Conservation (phyloP, 2,113 vertebrate genomes). For the Chaetorhynchus papuensis region DNA sequence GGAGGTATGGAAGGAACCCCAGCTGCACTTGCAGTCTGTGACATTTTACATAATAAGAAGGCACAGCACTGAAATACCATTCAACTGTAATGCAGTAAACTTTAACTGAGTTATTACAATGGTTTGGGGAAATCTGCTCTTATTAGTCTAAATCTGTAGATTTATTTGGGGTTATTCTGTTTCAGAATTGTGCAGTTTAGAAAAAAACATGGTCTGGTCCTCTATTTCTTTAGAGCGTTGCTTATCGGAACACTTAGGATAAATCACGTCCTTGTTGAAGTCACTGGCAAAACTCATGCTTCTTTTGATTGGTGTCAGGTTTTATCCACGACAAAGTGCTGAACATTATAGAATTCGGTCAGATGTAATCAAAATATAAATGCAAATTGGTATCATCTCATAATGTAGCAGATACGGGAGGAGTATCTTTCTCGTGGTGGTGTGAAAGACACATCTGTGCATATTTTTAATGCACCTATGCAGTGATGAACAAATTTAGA, state of each 20-base stretch:
- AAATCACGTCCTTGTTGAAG: neutral
- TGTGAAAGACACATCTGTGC: slow-evolving; percentile 48
- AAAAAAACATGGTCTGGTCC: neutral
- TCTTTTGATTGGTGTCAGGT: slow-evolving; percentile 8
- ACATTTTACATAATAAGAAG: neutral
- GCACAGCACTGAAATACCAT: neutral
- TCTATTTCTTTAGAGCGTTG: neutral
- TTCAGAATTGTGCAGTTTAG: neutral
- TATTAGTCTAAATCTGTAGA: neutral
- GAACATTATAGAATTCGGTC: slow-evolving; percentile 1
- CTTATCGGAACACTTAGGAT: neutral
- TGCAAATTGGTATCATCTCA: slow-evolving; percentile 28
- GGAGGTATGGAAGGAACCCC: neutral
- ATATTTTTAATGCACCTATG: slow-evolving; percentile 31
- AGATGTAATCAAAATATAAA: slow-evolving; percentile 56
- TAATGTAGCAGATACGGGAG: slow-evolving; percentile 32
- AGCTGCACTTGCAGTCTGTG: neutral
- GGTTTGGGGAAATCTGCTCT: neutral
- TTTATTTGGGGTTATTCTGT: neutral
- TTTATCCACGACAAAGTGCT: neutral
- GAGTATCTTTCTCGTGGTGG: slow-evolving; percentile 13
- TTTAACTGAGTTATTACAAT: neutral
- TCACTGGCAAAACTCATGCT: neutral
- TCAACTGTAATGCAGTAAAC: neutral
- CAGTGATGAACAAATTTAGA: slow-evolving; percentile 35